A percentile compares a stretch with the other conserved stretches of the same genome.
Conservation (phyloP, 2,888 invertebrate species). For the Dendrolimus houi region DNA sequence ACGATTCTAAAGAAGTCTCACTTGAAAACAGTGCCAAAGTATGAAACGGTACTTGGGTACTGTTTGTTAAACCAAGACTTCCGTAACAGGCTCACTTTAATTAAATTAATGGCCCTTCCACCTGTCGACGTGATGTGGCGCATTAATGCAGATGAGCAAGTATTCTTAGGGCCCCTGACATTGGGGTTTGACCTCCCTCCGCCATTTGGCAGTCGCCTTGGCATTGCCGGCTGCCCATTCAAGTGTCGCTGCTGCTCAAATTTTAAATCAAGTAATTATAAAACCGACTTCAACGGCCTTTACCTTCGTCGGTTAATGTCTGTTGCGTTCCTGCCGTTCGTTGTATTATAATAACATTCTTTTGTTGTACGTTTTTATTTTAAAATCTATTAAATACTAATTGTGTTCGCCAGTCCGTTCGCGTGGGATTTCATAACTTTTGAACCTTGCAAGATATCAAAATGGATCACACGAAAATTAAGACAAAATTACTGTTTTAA, state of each 20-base stretch:
- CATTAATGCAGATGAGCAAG: constrained; percentile 33
- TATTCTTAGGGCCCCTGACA: constrained; percentile 71
- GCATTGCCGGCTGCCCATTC: constrained; percentile 55
- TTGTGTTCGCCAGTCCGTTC: too few relatives aligned
- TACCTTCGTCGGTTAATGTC: constrained; percentile 21
- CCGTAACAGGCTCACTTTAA: constrained; percentile 3
- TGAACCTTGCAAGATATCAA: too few relatives aligned
- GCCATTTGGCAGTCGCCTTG: constrained; percentile 70
- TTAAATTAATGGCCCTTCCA: constrained; percentile 8
- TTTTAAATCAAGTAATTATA: constrained; percentile 36
- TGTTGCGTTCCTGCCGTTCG: not conserved
- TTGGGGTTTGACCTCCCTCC: constrained; percentile 57
- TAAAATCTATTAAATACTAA: too few relatives aligned
- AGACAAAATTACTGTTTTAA: too few relatives aligned
- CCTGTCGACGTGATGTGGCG: not conserved
- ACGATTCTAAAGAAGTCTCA: too few relatives aligned
- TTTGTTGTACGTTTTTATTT: too few relatives aligned
- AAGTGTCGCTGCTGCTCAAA: constrained; percentile 39
- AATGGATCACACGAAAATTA: too few relatives aligned
- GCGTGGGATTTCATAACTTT: too few relatives aligned
- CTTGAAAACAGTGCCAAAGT: too few relatives aligned
- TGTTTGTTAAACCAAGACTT: not conserved
- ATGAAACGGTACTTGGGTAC: too few relatives aligned
- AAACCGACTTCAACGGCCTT: constrained; percentile 25
- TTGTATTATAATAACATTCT: too few relatives aligned